Percentiles rank a stretch among this genome's conserved stretches.
Evolutionary conservation across 2,888 invertebrate species (phyloP).

Genomic region (Caenorhabditis sp.): DNA sequence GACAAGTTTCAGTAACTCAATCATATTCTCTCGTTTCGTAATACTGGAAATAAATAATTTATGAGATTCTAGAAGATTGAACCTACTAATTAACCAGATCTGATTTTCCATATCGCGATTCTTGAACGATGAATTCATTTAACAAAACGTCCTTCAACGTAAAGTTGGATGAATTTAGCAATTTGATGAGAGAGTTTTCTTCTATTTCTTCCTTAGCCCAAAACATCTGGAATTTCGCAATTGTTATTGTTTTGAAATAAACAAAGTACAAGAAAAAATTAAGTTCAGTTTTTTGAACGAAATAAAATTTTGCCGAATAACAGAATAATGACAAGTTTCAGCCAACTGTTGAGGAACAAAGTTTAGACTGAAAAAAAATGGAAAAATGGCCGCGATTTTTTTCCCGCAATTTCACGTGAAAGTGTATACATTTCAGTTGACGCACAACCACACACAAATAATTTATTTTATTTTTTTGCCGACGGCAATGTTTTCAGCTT

Average conservation of each 20-base stretch:
- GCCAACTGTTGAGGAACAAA: too few relatives aligned
- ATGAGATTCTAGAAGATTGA: background rate
- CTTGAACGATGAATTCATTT: slow-evolving; percentile 57
- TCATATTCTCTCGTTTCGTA: slow-evolving; percentile 37
- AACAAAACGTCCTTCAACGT: slow-evolving; percentile 52
- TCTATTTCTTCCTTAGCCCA: slow-evolving; percentile 42
- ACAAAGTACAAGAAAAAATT: too few relatives aligned
- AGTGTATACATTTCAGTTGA: slow-evolving; percentile 24
- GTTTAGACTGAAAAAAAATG: too few relatives aligned
- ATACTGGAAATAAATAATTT: slow-evolving; percentile 36
- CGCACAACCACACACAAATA: slow-evolving; percentile 6
- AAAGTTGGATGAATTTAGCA: slow-evolving; percentile 41
- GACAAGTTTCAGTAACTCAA: slow-evolving; percentile 38
- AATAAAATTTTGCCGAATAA: too few relatives aligned
- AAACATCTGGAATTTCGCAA: slow-evolving; percentile 34
- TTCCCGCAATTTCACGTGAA: slow-evolving; percentile 19
- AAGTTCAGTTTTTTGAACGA: too few relatives aligned
- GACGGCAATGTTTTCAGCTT: background rate
- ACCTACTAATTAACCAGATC: slow-evolving; percentile 52
- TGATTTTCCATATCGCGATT: slow-evolving; percentile 51
- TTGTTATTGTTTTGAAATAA: too few relatives aligned
- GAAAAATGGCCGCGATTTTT: background rate
- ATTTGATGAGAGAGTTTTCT: slow-evolving; percentile 37
- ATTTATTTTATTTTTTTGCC: background rate
- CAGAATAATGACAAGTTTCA: too few relatives aligned